These are phyloP conservation scores for Ivindomyrus marchei DNA, from an alignment of 2,113 vertebrate genomes.

Conservation along the genomic window DNA sequence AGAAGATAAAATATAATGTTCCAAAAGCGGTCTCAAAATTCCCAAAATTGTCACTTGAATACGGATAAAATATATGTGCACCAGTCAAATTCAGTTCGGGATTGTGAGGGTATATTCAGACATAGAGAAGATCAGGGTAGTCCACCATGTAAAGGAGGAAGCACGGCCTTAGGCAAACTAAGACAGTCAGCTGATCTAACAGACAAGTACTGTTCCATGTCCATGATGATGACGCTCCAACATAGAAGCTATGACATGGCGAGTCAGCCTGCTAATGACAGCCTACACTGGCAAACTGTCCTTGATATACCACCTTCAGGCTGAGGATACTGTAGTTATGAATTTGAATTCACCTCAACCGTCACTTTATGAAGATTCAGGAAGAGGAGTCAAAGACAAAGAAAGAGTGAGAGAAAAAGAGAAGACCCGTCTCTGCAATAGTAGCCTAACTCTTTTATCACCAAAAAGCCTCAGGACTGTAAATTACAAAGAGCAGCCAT, in stretches of 20 bases:
- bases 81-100: not conserved
- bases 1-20: not conserved
- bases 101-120: not conserved
- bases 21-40: not conserved
- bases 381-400: not conserved
- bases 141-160: not conserved
- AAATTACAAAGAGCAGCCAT: not conserved
- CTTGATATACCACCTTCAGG: not conserved
- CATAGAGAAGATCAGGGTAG: not conserved
- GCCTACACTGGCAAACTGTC: not conserved
- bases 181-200: not conserved
- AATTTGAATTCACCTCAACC: not conserved
- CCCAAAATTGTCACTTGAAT: not conserved
- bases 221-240: not conserved
- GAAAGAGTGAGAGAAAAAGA: not conserved
- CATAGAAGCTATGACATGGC: not conserved
- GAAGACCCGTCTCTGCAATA: not conserved
- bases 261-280: not conserved
- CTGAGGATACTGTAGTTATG: not conserved
- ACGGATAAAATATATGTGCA: not conserved
- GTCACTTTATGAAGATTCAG: not conserved
- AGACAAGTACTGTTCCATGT: not conserved
- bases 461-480: not conserved
- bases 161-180: not conserved
- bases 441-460: not conserved